Base-by-base conservation (phyloP, 2,888 invertebrate genomes). In the Spodoptera picta region DNA sequence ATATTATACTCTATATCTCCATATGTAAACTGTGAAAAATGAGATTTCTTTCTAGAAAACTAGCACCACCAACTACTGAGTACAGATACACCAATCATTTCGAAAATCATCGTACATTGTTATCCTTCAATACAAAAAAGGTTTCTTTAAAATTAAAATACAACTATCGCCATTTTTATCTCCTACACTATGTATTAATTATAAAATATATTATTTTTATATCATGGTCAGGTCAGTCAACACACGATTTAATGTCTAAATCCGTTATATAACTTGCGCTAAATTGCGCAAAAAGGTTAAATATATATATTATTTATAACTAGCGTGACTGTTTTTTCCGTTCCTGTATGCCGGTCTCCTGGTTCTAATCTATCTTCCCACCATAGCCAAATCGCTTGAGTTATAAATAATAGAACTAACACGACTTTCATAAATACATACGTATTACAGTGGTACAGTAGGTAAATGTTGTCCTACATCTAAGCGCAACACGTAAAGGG, bases 151-250 rank as follows among this genome's bases (percentile, higher is more conserved):
- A 47, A 47, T 12, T 23, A 44, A 14, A 52, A 62, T 14, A 45
- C 10, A 14, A 44, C 10, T 48, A 74, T 53, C 42, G 14, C 9
- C n/a, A 53, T 56, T 63, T 47, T 46, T 42, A 53, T 56, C 49
- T 51, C 65, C 60, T 58, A 44, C 64, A 49, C 53, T 54, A 58
- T 60, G 59, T 65, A 68, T 50, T 61, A 59, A 66, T 48, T 57
- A 59, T 69, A 69, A 57, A 60, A 65, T 69, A 71, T 65, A 47
- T 62, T 64, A 68, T 71, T 63, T 67, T 50, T 66, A 79, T 56
- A 73, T 75, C 58, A 73, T 71, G 65, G 62, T 75, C 79, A 75
- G 71, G 72, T 53, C 43, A 36, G 36, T 71, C 68, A 71, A 55
- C 64, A 59, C 62, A 66, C 54, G 24, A n/a, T 43, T 56, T 55